Conservation (phyloP, 2,113 vertebrate species). For the Apaloderma vittatum region DNA sequence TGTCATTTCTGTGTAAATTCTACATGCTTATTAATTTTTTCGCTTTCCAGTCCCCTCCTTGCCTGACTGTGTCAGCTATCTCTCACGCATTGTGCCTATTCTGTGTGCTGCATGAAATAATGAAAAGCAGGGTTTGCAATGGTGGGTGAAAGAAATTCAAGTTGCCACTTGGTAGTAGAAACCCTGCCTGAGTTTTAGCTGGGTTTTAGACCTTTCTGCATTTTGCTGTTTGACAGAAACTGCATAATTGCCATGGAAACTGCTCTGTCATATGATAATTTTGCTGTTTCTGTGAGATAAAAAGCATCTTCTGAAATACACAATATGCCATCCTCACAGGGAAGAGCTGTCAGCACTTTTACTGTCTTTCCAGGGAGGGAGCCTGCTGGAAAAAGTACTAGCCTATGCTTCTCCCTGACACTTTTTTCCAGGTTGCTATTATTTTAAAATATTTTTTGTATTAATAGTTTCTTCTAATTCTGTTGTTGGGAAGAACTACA, state of each 20-base stretch:
- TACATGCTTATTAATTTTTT: not conserved
- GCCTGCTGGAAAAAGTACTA: not conserved
- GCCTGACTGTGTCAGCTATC: not conserved
- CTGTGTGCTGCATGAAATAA: not conserved
- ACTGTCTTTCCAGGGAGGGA: not conserved
- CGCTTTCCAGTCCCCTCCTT: not conserved
- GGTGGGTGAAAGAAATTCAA: not conserved
- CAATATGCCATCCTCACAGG: not conserved
- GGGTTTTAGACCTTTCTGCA: not conserved
- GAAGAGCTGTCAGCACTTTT: slow-evolving; percentile 28
- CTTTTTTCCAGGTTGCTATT: not conserved
- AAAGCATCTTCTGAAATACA: slow-evolving; percentile 11
- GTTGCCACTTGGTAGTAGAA: not conserved
- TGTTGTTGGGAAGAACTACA: not conserved
- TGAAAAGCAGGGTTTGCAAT: not conserved
- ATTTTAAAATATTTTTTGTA: not conserved
- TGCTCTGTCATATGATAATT: slow-evolving; percentile 35
- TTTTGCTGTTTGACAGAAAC: slow-evolving; percentile 52
- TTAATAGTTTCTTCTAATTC: not conserved
- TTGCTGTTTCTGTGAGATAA: slow-evolving; percentile 47
- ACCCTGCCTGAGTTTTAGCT: not conserved
- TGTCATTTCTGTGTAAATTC: slow-evolving; percentile 1
- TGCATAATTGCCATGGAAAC: slow-evolving; percentile 60
- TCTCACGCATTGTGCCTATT: not conserved
- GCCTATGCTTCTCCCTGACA: not conserved